Base-by-base conservation (phyloP, 2,888 invertebrate species). In the Allophyes oxyacanthae region DNA sequence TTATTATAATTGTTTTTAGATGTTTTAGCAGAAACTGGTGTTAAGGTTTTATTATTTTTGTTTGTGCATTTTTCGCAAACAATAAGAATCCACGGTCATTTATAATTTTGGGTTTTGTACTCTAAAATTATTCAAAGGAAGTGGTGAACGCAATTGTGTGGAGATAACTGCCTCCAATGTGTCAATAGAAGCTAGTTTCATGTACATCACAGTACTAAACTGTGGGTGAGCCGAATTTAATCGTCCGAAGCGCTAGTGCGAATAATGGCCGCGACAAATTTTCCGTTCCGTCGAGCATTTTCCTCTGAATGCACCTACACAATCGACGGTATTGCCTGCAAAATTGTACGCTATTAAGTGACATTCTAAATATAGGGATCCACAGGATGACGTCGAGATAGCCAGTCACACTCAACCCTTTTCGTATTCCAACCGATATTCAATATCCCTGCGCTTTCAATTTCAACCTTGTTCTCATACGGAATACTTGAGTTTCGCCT, bases 281-380 rank as follows among this genome's bases (percentile, higher is more conserved):
- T 94, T 94, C 92, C 92, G 84, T 89, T 84, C 87, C 87, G 87
- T 80, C 86, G 91, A 89, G 84, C 92, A 92, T 91, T 93, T 93
- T 90, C 90, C 92, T 93, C 83, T 89, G 90, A 91, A 88, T 91
- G 90, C 90, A 88, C 85, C 88, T 81, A 86, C 86, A 92, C 92
- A 92, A 92, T 92, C 87, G 88, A 82, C 84, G 83, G 81, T 89
- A 90, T 90, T 89, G 88, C 88, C 86, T 82, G 87, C 91, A 86
- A 91, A 92, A 93, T 92, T 90, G 92, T 88, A 82, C 84, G 85
- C 89, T 88, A 92, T 93, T 92, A 91, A 90, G 87, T 91, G 90
- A 89, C 89, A 86, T 87, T 89, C 92, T 92, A 92, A 92, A 92
- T 92, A 90, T 89, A 90, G 86, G 84, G 84, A 89, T 89, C 85